phyloP scores from a whole-genome alignment of 2,797 vertebrate genomes.

The Falco biarmicus region DNA sequence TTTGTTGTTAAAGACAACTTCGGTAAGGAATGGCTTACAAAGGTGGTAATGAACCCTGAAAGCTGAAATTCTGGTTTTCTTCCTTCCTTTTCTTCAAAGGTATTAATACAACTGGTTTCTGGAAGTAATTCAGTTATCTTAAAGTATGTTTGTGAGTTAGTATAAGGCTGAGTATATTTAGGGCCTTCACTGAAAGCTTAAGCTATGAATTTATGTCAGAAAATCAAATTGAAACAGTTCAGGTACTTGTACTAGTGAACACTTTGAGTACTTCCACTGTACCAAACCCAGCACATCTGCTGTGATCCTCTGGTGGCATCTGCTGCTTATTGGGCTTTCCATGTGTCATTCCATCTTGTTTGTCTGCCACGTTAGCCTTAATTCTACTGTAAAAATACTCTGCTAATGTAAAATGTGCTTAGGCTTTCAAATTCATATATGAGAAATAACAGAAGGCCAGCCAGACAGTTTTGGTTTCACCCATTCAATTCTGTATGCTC shows the following conservation, averaged over 20 bases:
- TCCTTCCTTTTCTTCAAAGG: neutral
- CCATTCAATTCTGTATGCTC: neutral
- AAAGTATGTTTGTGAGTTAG: neutral
- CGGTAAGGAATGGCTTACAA: neutral
- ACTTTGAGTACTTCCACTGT: too few relatives aligned
- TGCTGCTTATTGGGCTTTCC: neutral
- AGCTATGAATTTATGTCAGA: neutral
- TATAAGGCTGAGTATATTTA: neutral
- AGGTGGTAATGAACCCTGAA: neutral
- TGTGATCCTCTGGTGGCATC: neutral
- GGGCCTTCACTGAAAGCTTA: neutral
- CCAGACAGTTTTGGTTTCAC: neutral
- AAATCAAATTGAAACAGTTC: neutral
- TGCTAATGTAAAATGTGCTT: neutral
- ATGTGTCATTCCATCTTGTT: neutral
- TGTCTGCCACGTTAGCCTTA: neutral
- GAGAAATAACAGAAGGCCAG: neutral
- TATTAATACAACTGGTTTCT: neutral
- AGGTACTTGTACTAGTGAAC: neutral
- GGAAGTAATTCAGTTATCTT: neutral
- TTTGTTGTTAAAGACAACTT: neutral
- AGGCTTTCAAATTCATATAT: neutral
- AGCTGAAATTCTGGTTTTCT: neutral
- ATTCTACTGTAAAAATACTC: neutral
- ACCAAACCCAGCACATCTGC: neutral